Percentiles rank a stretch among this genome's conserved stretches.
Conservation (phyloP, 2,797 vertebrate species). For the Myoxocephalus aenaeus region DNA sequence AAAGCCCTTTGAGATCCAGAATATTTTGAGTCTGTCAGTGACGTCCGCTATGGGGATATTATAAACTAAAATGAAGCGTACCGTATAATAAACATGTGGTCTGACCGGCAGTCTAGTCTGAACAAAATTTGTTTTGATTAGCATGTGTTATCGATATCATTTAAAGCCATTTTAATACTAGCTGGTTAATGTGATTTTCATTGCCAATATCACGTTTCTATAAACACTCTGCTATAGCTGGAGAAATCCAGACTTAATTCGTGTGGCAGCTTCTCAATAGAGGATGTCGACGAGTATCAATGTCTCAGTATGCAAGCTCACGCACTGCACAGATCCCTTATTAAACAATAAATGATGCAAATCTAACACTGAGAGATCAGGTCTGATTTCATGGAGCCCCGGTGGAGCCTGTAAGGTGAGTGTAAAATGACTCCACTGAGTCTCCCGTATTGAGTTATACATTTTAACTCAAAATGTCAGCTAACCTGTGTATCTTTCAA, state of each 20-base stretch:
- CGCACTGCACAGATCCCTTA: slow-evolving; percentile 43
- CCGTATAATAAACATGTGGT: background rate
- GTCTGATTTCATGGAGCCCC: slow-evolving; percentile 59
- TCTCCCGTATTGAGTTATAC: background rate
- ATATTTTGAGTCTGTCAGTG: slow-evolving; percentile 2
- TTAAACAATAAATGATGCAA: slow-evolving; percentile 59
- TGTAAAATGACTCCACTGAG: background rate
- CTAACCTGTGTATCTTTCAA: background rate
- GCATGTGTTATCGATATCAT: slow-evolving; percentile 40
- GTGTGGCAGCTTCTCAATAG: slow-evolving; percentile 46
- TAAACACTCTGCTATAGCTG: background rate
- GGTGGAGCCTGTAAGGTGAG: slow-evolving; percentile 26
- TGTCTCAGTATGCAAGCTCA: slow-evolving; percentile 67
- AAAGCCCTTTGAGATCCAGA: slow-evolving; percentile 22
- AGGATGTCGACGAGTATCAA: slow-evolving; percentile 54
- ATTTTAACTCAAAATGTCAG: background rate
- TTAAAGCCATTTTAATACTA: slow-evolving; percentile 12
- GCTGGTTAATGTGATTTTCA: slow-evolving; percentile 42
- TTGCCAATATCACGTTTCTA: slow-evolving; percentile 52
- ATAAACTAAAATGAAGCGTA: slow-evolving; percentile 10
- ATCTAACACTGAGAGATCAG: slow-evolving; percentile 62
- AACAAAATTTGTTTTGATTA: slow-evolving; percentile 35
- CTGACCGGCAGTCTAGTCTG: slow-evolving; percentile 10
- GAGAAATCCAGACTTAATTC: slow-evolving; percentile 34
- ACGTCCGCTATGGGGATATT: background rate